Evolutionary conservation across 2,888 invertebrate genomes (phyloP).

Genomic region (Criorhina ranunculi): DNA sequence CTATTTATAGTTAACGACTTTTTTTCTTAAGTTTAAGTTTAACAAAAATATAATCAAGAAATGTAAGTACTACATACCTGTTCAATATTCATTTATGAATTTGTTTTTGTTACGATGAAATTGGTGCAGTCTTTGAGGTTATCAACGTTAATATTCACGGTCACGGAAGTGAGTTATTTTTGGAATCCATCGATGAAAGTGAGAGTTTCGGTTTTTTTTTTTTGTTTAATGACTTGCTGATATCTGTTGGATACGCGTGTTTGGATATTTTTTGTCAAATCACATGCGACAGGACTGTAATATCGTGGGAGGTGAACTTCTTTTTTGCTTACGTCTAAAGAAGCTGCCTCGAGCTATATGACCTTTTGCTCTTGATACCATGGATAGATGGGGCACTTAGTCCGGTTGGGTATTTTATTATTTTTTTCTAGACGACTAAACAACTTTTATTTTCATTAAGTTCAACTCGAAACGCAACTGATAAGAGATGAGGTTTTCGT

Average conservation of each 20-base stretch:
- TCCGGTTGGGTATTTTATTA: slow-evolving; percentile 37
- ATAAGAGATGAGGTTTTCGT: slow-evolving; percentile 24
- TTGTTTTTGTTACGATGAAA: background rate
- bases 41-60: slow-evolving; percentile 77
- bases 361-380: slow-evolving; percentile 60
- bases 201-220: background rate
- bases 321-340: slow-evolving; percentile 15
- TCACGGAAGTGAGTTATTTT: slow-evolving; percentile 6
- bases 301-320: slow-evolving; percentile 35
- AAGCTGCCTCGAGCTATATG: slow-evolving; percentile 8
- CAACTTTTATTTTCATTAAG: slow-evolving; percentile 41
- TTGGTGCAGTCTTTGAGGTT: background rate
- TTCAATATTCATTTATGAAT: background rate
- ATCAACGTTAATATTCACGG: slow-evolving; percentile 29
- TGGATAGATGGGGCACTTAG: background rate
- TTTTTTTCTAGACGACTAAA: background rate
- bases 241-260: slow-evolving; percentile 28
- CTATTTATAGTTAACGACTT: slow-evolving; percentile 26
- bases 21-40: slow-evolving; percentile 58
- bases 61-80: slow-evolving; percentile 48
- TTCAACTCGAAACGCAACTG: slow-evolving; percentile 8
- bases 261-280: slow-evolving; percentile 22
- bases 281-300: background rate
- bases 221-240: background rate
- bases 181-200: slow-evolving; percentile 7